These are phyloP conservation scores for Drosophila nr. fundita DNA, from an alignment of 2,888 invertebrate genomes.

Conservation along the genomic window DNA sequence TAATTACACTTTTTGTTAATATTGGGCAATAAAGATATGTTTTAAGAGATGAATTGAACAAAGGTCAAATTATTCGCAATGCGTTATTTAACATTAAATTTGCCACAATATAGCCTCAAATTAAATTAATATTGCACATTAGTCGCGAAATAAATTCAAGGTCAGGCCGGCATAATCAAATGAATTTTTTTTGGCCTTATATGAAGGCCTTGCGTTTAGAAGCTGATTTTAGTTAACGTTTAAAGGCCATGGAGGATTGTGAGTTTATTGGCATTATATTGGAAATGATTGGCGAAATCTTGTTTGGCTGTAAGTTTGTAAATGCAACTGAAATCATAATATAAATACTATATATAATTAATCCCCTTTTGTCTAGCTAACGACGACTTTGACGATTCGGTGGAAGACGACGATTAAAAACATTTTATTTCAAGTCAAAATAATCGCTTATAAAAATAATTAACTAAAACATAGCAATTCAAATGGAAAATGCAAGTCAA, in stretches of 20 bases:
- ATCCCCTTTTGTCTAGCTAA: constrained; percentile 21
- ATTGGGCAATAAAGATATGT: constrained; percentile 36
- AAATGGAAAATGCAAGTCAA: neutral
- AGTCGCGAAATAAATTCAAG: constrained; percentile 32
- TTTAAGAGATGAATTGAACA: constrained; percentile 32
- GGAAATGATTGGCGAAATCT: constrained; percentile 55
- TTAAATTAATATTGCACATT: constrained; percentile 46
- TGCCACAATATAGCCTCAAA: constrained; percentile 18
- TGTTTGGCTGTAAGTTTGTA: constrained; percentile 65
- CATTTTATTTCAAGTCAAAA: neutral
- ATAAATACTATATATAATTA: neutral
- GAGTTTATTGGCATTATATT: constrained; percentile 67
- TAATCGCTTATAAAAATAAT: constrained; percentile 2
- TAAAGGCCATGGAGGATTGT: constrained; percentile 65
- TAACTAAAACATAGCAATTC: constrained; percentile 17
- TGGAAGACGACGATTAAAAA: constrained; percentile 8
- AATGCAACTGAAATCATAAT: neutral
- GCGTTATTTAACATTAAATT: constrained; percentile 29
- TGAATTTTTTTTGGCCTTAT: constrained; percentile 23
- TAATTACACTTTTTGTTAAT: constrained; percentile 28
- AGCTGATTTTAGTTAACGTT: constrained; percentile 20
- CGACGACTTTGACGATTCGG: constrained; percentile 24
- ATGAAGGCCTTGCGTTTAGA: constrained; percentile 16
- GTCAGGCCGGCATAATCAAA: constrained; percentile 15
- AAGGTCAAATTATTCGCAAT: constrained; percentile 17